Percentiles rank a stretch among this genome's conserved stretches.
These are phyloP conservation scores for Heliconius hermathena DNA, from an alignment of 1,140 invertebrate genomes.

Conservation along the genomic window DNA sequence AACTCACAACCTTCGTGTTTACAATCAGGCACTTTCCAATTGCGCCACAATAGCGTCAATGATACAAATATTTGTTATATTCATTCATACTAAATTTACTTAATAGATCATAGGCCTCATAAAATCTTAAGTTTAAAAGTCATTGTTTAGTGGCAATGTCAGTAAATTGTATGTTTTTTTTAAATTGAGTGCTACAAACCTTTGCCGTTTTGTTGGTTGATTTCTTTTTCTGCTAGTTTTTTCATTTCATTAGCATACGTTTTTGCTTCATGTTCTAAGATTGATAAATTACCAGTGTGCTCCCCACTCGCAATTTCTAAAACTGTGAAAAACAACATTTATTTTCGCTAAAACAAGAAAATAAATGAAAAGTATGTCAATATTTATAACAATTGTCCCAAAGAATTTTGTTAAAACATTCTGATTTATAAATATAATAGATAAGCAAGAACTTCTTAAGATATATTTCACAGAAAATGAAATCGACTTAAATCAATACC, in stretches of 20 bases:
- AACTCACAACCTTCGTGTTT: no score
- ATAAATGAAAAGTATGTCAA: background rate
- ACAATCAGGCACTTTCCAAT: no score
- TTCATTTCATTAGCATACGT: constrained; percentile 69
- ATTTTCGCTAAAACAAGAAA: background rate
- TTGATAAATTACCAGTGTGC: constrained; percentile 49
- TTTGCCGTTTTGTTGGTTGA: constrained; percentile 53
- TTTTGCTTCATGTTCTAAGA: constrained; percentile 63
- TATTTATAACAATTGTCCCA: background rate
- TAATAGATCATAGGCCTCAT: no score
- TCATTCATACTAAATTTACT: no score
- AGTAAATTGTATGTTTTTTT: background rate
- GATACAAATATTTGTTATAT: no score
- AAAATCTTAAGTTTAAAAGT: no score
- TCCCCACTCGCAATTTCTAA: constrained; percentile 70
- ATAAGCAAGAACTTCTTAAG: no score
- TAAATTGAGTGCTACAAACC: constrained; percentile 39
- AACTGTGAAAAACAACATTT: constrained; percentile 46
- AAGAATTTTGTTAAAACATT: background rate
- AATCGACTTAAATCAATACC: no score
- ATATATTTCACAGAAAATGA: no score
- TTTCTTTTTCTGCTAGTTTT: constrained; percentile 58
- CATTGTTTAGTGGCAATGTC: no score
- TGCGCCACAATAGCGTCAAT: no score
- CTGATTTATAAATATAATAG: no score